Percentiles rank a stretch among this genome's conserved stretches.
These are phyloP conservation scores for Hippocampus kuda DNA, from an alignment of 2,797 vertebrate genomes.

Conservation along the genomic window DNA sequence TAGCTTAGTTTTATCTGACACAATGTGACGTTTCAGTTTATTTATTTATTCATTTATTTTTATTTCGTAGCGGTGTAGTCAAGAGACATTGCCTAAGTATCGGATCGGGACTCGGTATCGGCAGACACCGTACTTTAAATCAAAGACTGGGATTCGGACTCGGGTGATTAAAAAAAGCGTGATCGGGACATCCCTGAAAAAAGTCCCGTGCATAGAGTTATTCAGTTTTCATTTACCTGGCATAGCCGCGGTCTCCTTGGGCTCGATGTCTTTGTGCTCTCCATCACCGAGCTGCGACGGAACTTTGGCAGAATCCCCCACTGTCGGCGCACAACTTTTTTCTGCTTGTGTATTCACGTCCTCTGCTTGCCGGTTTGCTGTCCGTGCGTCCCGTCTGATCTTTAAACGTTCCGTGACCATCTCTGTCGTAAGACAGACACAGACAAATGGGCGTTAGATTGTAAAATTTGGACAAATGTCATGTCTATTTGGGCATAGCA, in stretches of 20 bases:
- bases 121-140: no score
- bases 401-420: slow-evolving; percentile 78
- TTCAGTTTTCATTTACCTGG: slow-evolving; percentile 64
- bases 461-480: background rate
- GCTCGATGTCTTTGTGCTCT: slow-evolving; percentile 34
- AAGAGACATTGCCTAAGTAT: no score
- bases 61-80: no score
- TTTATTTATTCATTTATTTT: no score
- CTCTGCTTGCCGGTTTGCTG: slow-evolving; percentile 58
- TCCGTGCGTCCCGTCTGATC: slow-evolving; percentile 68
- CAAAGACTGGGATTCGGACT: no score
- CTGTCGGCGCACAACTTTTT: slow-evolving; percentile 39
- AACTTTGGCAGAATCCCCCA: slow-evolving; percentile 36
- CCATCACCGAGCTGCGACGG: slow-evolving; percentile 32
- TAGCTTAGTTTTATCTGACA: no score
- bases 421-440: slow-evolving; percentile 57
- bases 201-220: background rate
- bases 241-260: slow-evolving; percentile 43
- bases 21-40: no score
- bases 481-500: background rate
- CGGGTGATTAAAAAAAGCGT: no score
- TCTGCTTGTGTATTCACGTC: slow-evolving; percentile 66
- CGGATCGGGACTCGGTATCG: no score
- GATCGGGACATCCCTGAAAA: no score
- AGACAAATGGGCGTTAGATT: background rate